A percentile compares a stretch with the other conserved stretches of the same genome.
Conservation (phyloP, 2,797 vertebrate species). For the Botia almorhae region DNA sequence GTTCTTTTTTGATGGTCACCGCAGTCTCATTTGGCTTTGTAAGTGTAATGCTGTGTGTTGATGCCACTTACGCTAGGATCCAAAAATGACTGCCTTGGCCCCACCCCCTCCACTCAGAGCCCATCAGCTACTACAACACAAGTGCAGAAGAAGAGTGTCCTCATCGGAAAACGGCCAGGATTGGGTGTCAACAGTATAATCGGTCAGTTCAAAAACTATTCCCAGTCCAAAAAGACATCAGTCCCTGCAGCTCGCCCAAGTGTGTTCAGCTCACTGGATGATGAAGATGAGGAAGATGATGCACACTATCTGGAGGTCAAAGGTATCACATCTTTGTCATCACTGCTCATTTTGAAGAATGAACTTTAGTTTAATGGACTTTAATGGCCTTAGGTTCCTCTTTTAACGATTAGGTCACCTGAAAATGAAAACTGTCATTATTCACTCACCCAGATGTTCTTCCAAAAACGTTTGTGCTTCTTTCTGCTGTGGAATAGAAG, state of each 20-base stretch:
- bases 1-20: no score
- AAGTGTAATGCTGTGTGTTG: neutral
- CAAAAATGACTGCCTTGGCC: constrained; percentile 61
- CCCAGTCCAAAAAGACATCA: constrained; percentile 84
- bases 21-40: no score
- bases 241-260: constrained; percentile 84
- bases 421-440: neutral
- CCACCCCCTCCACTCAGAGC: constrained; percentile 52
- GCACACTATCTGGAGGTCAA: constrained; percentile 91
- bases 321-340: constrained; percentile 80
- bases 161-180: constrained; percentile 84
- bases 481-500: no score
- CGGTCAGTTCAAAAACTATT: constrained; percentile 87
- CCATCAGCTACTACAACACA: constrained; percentile 59
- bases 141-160: constrained; percentile 78
- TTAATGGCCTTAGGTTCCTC: neutral
- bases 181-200: constrained; percentile 86
- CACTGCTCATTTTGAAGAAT: neutral
- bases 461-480: no score
- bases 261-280: constrained; percentile 89
- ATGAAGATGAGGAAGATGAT: constrained; percentile 83
- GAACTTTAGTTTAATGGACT: neutral
- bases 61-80: constrained; percentile 63
- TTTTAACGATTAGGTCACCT: neutral
- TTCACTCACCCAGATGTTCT: no score